Conservation (phyloP, 2,113 vertebrate species). For the Dermatemys mawii region DNA sequence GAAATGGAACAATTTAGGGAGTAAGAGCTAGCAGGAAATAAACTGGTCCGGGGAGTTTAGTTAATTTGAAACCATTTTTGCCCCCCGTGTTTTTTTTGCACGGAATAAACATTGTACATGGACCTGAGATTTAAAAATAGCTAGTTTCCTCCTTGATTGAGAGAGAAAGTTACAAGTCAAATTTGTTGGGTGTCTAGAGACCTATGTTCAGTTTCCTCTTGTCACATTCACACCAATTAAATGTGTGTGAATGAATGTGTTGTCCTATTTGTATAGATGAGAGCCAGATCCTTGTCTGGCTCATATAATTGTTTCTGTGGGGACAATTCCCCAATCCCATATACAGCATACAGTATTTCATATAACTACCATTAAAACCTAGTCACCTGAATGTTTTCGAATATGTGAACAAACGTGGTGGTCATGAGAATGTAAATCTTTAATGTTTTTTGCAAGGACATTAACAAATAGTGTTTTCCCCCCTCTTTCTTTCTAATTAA, state of each 20-base stretch:
- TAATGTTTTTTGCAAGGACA: neutral
- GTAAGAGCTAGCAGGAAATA: neutral
- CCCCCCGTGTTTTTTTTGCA: neutral
- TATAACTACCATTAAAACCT: neutral
- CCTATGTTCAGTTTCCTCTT: constrained; percentile 70
- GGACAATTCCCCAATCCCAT: constrained; percentile 2
- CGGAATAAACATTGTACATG: neutral
- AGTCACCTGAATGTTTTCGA: neutral
- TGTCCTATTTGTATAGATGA: constrained; percentile 67
- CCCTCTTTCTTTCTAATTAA: no score
- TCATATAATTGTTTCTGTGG: constrained; percentile 63
- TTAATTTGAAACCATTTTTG: neutral
- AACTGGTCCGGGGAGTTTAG: neutral
- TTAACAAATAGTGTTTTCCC: neutral
- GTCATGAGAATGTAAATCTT: neutral
- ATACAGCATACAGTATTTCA: constrained; percentile 22
- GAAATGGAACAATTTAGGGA: neutral
- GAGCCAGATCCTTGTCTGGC: constrained; percentile 57
- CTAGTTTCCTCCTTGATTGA: constrained; percentile 42
- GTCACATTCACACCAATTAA: constrained; percentile 71
- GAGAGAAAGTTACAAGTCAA: constrained; percentile 54
- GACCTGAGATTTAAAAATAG: constrained; percentile 50
- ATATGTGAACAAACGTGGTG: neutral
- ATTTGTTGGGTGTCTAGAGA: constrained; percentile 68
- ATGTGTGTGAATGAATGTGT: constrained; percentile 66